phyloP scores from a whole-genome alignment of 1,140 invertebrate genomes.

The Sminthurides bifidus region DNA sequence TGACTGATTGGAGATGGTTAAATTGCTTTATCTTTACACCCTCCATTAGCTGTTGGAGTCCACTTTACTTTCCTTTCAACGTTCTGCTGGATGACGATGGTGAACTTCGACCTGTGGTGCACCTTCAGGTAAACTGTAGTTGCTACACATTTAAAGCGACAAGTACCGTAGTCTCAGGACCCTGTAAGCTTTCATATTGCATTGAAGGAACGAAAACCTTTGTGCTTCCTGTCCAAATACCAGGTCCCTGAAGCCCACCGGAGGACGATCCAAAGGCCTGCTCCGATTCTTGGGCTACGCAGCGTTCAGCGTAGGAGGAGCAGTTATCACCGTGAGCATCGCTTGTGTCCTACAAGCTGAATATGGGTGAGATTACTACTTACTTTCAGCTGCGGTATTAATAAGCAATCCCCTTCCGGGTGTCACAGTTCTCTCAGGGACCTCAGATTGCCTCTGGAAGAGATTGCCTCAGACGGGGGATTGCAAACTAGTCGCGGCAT shows the following conservation, averaged over 20 bases:
- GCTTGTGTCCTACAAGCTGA: conserved; percentile 12
- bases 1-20: neutral
- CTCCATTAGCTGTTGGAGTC: conserved; percentile 6
- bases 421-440: too few relatives aligned
- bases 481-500: neutral
- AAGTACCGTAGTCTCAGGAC: neutral
- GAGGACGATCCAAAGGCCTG: conserved; percentile 14
- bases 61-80: conserved; percentile 26
- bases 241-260: conserved; percentile 17
- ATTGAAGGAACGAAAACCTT: too few relatives aligned
- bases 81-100: conserved; percentile 24
- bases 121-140: conserved; percentile 19
- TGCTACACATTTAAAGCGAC: too few relatives aligned
- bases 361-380: conserved; percentile 14
- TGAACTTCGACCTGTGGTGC: conserved; percentile 26
- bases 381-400: neutral
- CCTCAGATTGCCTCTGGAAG: too few relatives aligned
- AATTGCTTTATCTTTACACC: neutral
- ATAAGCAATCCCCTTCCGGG: neutral
- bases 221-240: neutral
- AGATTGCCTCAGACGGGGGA: neutral
- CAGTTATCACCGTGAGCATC: conserved; percentile 10
- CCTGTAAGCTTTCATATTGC: neutral
- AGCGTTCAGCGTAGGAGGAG: conserved; percentile 9
- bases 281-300: conserved; percentile 17